Evolutionary conservation across 2,797 vertebrate genomes (phyloP).

Genomic region (Gymnopithys bicolor): DNA sequence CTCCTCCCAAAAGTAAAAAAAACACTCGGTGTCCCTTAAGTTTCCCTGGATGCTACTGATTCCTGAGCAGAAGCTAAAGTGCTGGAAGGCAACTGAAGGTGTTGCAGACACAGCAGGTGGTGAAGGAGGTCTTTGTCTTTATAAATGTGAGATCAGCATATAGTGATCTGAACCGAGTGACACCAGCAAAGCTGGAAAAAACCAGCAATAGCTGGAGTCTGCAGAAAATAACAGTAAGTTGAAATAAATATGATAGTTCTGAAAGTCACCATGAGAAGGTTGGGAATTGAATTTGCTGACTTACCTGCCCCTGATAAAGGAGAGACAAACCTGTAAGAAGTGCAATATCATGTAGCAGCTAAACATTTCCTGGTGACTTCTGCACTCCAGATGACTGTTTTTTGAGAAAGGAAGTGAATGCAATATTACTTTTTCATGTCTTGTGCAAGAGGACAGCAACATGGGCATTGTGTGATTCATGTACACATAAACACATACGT

Average conservation of each 20-base stretch:
- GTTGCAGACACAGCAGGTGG: neutral
- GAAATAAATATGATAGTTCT: neutral
- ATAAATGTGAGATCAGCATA: neutral
- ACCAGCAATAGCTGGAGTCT: neutral
- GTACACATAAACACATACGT: accelerated
- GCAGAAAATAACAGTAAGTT: neutral
- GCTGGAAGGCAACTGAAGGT: neutral
- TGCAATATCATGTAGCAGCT: neutral
- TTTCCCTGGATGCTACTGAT: neutral
- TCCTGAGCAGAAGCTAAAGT: neutral
- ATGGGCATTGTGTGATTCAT: neutral
- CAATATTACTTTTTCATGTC: neutral
- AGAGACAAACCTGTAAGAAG: neutral
- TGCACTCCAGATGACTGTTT: neutral
- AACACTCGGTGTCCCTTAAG: neutral
- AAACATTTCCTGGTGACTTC: neutral
- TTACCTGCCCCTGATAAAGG: neutral
- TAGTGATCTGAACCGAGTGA: neutral
- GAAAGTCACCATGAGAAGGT: neutral
- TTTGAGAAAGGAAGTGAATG: neutral
- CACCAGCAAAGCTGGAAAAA: neutral
- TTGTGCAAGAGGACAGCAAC: neutral
- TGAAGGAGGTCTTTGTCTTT: neutral
- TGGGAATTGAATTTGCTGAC: neutral
- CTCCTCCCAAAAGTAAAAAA: neutral